phyloP scores from a whole-genome alignment of 1,140 invertebrate species.

The Saxidomus purpurata region DNA sequence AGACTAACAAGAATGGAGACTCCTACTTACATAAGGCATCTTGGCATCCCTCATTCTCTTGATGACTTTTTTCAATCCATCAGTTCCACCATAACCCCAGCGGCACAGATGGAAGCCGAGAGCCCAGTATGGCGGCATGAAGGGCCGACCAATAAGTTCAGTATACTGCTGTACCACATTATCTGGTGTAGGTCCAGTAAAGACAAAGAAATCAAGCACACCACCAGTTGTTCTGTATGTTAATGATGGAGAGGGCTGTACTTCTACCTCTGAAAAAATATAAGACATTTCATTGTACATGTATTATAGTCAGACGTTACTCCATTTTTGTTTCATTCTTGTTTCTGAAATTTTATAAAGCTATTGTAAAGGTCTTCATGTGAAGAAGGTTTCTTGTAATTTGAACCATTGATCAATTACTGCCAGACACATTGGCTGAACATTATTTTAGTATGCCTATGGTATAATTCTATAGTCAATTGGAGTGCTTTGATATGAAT shows the following conservation, averaged over 20 bases:
- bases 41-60: constrained; percentile 90
- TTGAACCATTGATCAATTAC: too few species aligned
- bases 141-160: constrained; percentile 91
- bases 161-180: constrained; percentile 92
- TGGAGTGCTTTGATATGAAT: too few species aligned
- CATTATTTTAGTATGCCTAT: too few species aligned
- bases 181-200: constrained; percentile 88
- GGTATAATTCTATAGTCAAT: too few species aligned
- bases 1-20: too few species aligned
- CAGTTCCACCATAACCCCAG: constrained; percentile 81
- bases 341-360: too few species aligned
- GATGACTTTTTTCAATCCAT: constrained; percentile 83
- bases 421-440: too few species aligned
- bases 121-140: constrained; percentile 95
- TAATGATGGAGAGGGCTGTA: constrained; percentile 87
- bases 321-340: too few species aligned
- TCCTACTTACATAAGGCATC: constrained; percentile 94
- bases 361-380: too few species aligned
- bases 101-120: constrained; percentile 95
- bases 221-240: constrained; percentile 84
- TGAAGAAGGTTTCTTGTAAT: too few species aligned
- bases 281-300: constrained; percentile 88
- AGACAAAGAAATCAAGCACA: constrained; percentile 85
- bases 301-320: too few species aligned
- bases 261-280: constrained; percentile 91